phyloP scores from a whole-genome alignment of 2,797 vertebrate genomes.

The Adrianichthys oophorus region DNA sequence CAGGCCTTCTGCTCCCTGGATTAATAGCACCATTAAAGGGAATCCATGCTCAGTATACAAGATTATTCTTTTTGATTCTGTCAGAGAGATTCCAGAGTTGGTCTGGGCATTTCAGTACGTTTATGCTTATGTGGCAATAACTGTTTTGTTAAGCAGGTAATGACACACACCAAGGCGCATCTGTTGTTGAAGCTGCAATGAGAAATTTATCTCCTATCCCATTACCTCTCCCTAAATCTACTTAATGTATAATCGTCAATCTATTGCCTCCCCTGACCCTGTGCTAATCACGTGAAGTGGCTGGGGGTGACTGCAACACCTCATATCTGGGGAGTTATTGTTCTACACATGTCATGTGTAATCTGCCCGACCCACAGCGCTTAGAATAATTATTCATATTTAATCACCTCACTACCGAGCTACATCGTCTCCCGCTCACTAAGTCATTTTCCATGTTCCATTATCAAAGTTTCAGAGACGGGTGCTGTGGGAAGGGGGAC shows the following conservation, averaged over 20 bases:
- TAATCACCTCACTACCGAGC: slow-evolving; percentile 74
- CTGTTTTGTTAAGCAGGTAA: slow-evolving; percentile 54
- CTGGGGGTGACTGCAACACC: slow-evolving; percentile 49
- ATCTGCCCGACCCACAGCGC: slow-evolving; percentile 75
- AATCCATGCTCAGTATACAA: slow-evolving; percentile 68
- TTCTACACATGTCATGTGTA: slow-evolving; percentile 82
- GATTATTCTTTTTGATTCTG: slow-evolving; percentile 48
- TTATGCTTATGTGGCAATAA: slow-evolving; percentile 50
- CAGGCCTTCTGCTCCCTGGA: slow-evolving; percentile 77
- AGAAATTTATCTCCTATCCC: slow-evolving; percentile 26
- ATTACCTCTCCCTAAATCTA: slow-evolving; percentile 29
- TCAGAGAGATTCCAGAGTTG: slow-evolving; percentile 40
- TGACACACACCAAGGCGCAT: slow-evolving; percentile 34
- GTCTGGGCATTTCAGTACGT: slow-evolving; percentile 34
- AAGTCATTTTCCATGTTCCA: slow-evolving; percentile 86
- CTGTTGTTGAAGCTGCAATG: slow-evolving; percentile 27
- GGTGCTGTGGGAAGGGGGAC: slow-evolving; percentile 68
- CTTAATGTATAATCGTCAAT: slow-evolving; percentile 29
- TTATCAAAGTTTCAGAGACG: slow-evolving; percentile 84
- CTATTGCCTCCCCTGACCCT: slow-evolving; percentile 35
- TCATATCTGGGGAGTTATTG: slow-evolving; percentile 76
- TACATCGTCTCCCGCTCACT: slow-evolving; percentile 71
- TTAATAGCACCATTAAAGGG: slow-evolving; percentile 78
- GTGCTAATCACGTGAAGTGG: slow-evolving; percentile 47
- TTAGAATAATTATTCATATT: slow-evolving; percentile 85